These are phyloP conservation scores for Sylvia borin DNA, from an alignment of 2,797 vertebrate genomes.

Conservation along the genomic window DNA sequence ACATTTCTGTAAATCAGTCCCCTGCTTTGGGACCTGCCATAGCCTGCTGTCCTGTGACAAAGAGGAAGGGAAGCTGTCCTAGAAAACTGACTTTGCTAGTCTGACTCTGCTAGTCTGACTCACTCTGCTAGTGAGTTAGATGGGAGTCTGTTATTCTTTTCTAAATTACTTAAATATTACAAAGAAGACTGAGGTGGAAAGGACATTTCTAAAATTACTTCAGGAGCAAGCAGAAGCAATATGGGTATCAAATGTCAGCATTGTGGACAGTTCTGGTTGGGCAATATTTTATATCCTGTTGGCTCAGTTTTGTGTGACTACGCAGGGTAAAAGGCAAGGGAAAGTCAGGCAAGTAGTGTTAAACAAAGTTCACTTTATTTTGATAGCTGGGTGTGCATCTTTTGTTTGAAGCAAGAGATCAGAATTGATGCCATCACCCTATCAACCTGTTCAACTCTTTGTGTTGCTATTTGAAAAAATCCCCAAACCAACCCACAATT, in stretches of 20 bases:
- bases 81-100: neutral
- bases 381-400: slow-evolving; percentile 20
- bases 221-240: neutral
- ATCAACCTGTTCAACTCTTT: neutral
- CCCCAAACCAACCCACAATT: neutral
- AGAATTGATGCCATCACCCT: neutral
- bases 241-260: neutral
- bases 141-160: neutral
- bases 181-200: neutral
- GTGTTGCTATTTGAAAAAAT: neutral
- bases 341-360: neutral
- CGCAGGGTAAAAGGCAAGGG: neutral
- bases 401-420: slow-evolving; percentile 28
- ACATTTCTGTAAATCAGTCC: neutral
- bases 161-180: neutral
- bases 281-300: slow-evolving; percentile 54
- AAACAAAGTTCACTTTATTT: slow-evolving; percentile 46
- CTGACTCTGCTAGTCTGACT: neutral
- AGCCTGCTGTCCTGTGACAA: neutral
- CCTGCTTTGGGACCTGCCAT: neutral
- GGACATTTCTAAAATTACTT: neutral
- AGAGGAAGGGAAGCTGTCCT: neutral
- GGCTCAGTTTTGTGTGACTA: neutral
- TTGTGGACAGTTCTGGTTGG: slow-evolving; percentile 24
- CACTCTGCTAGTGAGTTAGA: neutral